A percentile compares a stretch with the other conserved stretches of the same genome.
Conservation (phyloP, 2,113 vertebrate genomes). For the Eublepharis macularius region DNA sequence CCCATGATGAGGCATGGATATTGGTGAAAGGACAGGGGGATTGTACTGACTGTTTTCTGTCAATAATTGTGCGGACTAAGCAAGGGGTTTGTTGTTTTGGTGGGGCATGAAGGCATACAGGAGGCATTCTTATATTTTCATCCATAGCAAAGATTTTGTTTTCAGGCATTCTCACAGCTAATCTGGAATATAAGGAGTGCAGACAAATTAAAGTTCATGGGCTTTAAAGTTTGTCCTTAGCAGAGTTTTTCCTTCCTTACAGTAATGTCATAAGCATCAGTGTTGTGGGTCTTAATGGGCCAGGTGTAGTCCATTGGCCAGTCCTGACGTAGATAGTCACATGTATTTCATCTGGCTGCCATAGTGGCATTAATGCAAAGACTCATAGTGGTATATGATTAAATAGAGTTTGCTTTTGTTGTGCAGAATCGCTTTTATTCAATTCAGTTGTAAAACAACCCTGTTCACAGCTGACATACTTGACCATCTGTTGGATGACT, state of each 20-base stretch:
- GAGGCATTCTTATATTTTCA: no score
- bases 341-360: neutral
- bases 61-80: neutral
- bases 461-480: neutral
- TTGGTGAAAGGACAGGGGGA: neutral
- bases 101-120: no score
- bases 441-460: neutral
- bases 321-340: neutral
- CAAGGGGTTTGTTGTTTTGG: neutral
- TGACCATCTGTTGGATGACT: neutral
- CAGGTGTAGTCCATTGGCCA: no score
- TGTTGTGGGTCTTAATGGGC: no score
- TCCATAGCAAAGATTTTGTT: neutral
- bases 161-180: neutral
- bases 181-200: neutral
- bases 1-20: no score
- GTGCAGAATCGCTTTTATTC: neutral
- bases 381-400: neutral
- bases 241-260: neutral
- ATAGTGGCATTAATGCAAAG: neutral
- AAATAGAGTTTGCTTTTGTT: neutral
- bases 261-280: no score
- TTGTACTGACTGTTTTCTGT: neutral
- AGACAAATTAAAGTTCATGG: neutral
- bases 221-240: neutral